These are phyloP conservation scores for Puma concolor DNA, from an alignment of 2,113 vertebrate species.

Conservation along the genomic window DNA sequence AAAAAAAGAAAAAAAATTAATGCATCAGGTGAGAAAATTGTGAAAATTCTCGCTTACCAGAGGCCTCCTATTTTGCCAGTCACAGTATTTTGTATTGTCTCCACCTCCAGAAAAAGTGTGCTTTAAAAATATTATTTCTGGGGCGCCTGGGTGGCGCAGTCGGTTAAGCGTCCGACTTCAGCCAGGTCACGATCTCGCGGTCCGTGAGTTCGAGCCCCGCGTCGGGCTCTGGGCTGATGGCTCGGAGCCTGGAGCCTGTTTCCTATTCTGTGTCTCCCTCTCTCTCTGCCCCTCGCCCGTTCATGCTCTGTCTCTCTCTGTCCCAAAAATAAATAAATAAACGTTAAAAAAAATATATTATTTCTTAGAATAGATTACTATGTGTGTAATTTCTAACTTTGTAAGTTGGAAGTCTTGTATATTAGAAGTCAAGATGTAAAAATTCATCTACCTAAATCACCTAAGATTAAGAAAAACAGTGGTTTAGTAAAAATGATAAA, in stretches of 20 bases:
- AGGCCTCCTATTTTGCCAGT: background rate
- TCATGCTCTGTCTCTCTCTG: no score
- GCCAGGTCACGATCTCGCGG: no score
- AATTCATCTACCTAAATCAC: background rate
- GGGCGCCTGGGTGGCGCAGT: no score
- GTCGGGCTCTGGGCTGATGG: no score
- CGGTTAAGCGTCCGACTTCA: no score
- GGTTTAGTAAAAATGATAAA: background rate
- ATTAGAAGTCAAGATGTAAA: background rate
- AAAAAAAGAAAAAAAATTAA: background rate
- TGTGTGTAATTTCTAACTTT: background rate
- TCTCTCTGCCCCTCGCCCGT: no score
- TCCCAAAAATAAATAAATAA: no score
- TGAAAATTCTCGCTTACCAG: conserved; percentile 29
- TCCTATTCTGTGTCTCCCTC: no score
- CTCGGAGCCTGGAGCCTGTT: no score
- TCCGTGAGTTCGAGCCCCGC: no score
- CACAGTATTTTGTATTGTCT: conserved; percentile 4
- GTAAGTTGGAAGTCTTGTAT: background rate
- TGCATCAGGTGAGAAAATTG: background rate
- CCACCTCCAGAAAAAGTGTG: background rate
- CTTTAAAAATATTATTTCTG: conserved; percentile 9
- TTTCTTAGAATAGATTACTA: background rate
- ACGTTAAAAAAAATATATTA: no score
- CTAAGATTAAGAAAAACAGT: background rate